Evolutionary conservation across 2,797 vertebrate genomes (phyloP).

Genomic region (Chromobotia macracanthus): DNA sequence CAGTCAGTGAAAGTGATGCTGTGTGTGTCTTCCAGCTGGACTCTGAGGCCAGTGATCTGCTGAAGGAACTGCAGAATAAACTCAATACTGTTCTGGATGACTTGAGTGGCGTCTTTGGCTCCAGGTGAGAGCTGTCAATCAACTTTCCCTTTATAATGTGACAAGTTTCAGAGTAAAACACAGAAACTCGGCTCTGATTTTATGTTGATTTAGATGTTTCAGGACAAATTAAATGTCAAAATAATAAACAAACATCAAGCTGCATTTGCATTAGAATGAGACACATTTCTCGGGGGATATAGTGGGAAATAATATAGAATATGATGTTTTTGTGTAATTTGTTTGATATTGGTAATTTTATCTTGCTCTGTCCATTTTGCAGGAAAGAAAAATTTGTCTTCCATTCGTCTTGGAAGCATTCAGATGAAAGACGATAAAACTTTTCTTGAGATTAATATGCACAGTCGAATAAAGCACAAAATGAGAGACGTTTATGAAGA

Average conservation of each 20-base stretch:
- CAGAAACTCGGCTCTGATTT: no score
- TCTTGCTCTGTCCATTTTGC: background rate
- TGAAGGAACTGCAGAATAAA: conserved; percentile 95
- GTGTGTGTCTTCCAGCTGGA: conserved; percentile 85
- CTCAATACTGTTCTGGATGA: conserved; percentile 91
- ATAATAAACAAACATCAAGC: no score
- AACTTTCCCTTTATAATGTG: no score
- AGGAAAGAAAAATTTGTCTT: background rate
- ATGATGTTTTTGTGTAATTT: background rate
- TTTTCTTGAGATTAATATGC: no score
- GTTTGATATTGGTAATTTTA: background rate
- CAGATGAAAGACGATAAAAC: no score
- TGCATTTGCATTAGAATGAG: background rate
- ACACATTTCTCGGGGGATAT: background rate
- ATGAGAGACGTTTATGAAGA: no score
- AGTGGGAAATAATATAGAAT: background rate
- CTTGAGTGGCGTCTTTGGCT: conserved; percentile 86
- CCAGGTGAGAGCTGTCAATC: conserved; percentile 80
- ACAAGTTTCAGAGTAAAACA: no score
- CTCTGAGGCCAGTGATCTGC: conserved; percentile 87
- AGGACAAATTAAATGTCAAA: no score
- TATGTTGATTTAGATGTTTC: no score
- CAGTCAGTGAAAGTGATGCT: conserved; percentile 56
- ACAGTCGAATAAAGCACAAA: no score
- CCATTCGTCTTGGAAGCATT: background rate